These are phyloP conservation scores for Craterocephalus amniculus DNA, from an alignment of 2,797 vertebrate species.

Conservation along the genomic window DNA sequence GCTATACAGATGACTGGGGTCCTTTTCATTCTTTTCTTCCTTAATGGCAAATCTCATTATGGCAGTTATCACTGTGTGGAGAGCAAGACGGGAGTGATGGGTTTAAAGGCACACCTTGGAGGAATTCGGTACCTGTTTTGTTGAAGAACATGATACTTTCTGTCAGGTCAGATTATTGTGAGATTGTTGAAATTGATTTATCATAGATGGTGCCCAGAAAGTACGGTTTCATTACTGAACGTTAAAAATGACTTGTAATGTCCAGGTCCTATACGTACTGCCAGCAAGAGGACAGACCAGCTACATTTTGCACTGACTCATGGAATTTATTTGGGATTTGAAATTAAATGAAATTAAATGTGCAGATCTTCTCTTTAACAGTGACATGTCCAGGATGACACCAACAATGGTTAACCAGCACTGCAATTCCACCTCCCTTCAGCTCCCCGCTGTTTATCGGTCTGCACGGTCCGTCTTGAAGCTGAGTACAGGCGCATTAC, in stretches of 20 bases:
- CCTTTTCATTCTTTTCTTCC: slow-evolving; percentile 74
- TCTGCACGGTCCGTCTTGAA: too few relatives aligned
- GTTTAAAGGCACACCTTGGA: slow-evolving; percentile 45
- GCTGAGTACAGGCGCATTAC: too few relatives aligned
- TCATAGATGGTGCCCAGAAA: slow-evolving; percentile 5
- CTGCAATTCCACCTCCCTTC: too few relatives aligned
- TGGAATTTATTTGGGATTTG: not conserved
- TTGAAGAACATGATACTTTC: slow-evolving; percentile 41
- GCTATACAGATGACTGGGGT: slow-evolving; percentile 70
- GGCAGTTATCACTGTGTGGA: slow-evolving; percentile 63
- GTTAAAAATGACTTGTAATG: not conserved
- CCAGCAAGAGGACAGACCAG: not conserved
- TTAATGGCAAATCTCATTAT: slow-evolving; percentile 79
- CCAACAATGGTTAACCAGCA: too few relatives aligned
- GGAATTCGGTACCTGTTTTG: slow-evolving; percentile 60
- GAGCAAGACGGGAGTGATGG: slow-evolving; percentile 50
- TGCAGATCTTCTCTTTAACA: too few relatives aligned
- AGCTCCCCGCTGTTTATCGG: too few relatives aligned
- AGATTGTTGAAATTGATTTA: slow-evolving; percentile 3
- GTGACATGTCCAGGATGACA: too few relatives aligned
- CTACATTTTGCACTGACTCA: too few relatives aligned
- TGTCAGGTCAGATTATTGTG: slow-evolving; percentile 32
- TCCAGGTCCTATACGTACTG: not conserved
- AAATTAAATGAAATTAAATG: too few relatives aligned
- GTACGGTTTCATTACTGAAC: not conserved